phyloP scores from a whole-genome alignment of 2,113 vertebrate species.

The Thermophis baileyi region DNA sequence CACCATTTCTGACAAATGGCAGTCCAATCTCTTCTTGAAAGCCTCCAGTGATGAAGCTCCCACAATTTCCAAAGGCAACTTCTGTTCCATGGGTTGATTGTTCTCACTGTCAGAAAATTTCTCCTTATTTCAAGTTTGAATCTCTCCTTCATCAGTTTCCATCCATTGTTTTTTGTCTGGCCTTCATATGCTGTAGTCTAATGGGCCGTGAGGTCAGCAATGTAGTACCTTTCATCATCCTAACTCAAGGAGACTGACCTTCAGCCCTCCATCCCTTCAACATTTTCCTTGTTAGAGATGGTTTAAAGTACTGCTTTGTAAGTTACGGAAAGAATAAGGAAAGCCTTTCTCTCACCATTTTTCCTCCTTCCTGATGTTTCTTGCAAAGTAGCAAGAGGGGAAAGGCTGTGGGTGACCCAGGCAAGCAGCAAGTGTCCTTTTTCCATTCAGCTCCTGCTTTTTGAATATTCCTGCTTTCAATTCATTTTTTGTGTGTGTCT shows the following conservation, averaged over 20 bases:
- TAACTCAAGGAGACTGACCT: not conserved
- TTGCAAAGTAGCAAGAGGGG: not conserved
- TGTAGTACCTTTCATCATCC: not conserved
- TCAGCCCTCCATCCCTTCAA: not conserved
- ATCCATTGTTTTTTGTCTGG: too few species aligned
- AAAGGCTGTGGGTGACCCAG: not conserved
- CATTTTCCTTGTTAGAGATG: not conserved
- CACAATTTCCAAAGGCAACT: too few species aligned
- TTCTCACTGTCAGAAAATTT: too few species aligned
- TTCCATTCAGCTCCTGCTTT: not conserved
- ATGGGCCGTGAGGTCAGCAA: not conserved
- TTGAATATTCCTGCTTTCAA: not conserved
- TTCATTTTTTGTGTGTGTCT: not conserved
- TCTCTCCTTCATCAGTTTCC: too few species aligned
- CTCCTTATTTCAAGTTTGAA: too few species aligned
- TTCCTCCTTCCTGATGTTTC: not conserved
- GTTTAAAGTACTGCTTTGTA: not conserved
- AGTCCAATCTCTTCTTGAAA: too few species aligned
- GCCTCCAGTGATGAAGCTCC: too few species aligned
- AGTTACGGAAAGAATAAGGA: not conserved
- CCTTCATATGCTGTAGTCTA: not conserved
- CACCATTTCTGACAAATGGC: too few species aligned
- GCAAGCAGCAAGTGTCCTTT: not conserved
- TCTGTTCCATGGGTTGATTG: too few species aligned
- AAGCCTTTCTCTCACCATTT: not conserved